Evolutionary conservation across 2,797 vertebrate species (phyloP).

Genomic region (Microctenopoma steveboyesi): DNA sequence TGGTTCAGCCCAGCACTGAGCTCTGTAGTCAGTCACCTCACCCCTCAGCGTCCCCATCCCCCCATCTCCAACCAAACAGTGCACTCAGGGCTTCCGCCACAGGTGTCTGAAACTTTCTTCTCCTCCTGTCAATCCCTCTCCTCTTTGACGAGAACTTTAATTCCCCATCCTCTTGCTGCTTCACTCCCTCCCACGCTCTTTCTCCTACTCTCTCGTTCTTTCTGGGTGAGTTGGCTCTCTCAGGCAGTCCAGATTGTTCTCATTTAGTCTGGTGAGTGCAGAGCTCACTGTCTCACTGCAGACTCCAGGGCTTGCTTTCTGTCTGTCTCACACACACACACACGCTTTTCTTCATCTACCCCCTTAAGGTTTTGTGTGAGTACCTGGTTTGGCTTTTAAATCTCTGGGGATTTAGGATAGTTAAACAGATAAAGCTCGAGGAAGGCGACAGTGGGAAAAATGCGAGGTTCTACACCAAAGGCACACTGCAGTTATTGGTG

Average conservation of each 20-base stretch:
- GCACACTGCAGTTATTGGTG: slow-evolving; percentile 19
- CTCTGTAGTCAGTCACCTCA: slow-evolving; percentile 44
- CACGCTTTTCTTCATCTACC: slow-evolving; percentile 62
- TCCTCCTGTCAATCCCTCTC: slow-evolving; percentile 70
- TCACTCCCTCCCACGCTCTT: slow-evolving; percentile 42
- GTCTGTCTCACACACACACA: slow-evolving; percentile 50
- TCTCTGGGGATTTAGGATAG: slow-evolving; percentile 71
- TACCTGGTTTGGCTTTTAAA: slow-evolving; percentile 74
- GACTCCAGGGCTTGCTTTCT: slow-evolving; percentile 41
- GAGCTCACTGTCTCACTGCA: slow-evolving; percentile 62
- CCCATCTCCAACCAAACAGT: slow-evolving; percentile 41
- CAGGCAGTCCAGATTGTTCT: slow-evolving; percentile 81
- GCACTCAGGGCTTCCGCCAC: slow-evolving; percentile 65
- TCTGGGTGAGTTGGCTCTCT: slow-evolving; percentile 52
- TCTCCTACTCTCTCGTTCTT: slow-evolving; percentile 51
- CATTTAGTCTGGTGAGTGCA: slow-evolving; percentile 67
- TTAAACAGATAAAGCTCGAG: slow-evolving; percentile 74
- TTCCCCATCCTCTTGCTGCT: slow-evolving; percentile 48
- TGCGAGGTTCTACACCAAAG: slow-evolving; percentile 62
- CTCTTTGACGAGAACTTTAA: slow-evolving; percentile 69
- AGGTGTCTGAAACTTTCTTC: slow-evolving; percentile 77
- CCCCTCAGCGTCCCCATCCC: slow-evolving; percentile 9
- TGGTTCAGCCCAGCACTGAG: slow-evolving; percentile 47
- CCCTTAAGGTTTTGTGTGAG: slow-evolving; percentile 69
- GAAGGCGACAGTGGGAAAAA: slow-evolving; percentile 72